Conservation (phyloP, 2,888 invertebrate genomes). For the Lithophane socia region DNA sequence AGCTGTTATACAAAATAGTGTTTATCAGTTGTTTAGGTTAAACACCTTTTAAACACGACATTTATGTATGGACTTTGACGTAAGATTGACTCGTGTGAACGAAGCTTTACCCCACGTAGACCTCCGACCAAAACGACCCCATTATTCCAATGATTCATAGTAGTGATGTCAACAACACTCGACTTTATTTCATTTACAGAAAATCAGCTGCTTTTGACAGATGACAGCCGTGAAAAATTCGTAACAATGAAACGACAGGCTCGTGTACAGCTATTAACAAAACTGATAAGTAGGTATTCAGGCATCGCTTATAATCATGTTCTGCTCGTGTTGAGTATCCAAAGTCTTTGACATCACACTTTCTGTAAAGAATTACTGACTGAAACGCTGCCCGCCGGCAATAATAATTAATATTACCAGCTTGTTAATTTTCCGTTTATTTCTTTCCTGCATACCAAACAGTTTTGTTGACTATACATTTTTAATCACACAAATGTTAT, state of each 20-base stretch:
- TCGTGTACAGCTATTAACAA: background rate
- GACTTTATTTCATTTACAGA: constrained; percentile 26
- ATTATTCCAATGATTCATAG: background rate
- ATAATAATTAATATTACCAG: background rate
- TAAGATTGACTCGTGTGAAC: background rate
- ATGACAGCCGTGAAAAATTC: constrained; percentile 9
- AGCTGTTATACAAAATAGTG: too few species aligned
- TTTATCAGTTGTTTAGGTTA: too few species aligned
- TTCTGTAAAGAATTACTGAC: background rate
- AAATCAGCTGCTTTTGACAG: constrained; percentile 26
- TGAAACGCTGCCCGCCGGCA: background rate
- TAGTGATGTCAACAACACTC: constrained; percentile 14
- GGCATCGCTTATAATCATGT: background rate
- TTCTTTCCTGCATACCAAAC: background rate
- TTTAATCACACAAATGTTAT: constrained; percentile 28
- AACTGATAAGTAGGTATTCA: background rate
- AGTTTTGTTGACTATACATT: constrained; percentile 7
- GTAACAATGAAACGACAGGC: background rate
- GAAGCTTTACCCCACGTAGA: too few species aligned
- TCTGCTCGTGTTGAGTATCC: background rate
- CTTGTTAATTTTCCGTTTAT: background rate
- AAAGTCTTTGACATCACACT: background rate
- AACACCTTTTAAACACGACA: too few species aligned
- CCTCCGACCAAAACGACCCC: background rate
- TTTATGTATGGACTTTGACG: too few species aligned